These are phyloP conservation scores for Halcyon chelicuti DNA, from an alignment of 2,797 vertebrate species.

Conservation along the genomic window DNA sequence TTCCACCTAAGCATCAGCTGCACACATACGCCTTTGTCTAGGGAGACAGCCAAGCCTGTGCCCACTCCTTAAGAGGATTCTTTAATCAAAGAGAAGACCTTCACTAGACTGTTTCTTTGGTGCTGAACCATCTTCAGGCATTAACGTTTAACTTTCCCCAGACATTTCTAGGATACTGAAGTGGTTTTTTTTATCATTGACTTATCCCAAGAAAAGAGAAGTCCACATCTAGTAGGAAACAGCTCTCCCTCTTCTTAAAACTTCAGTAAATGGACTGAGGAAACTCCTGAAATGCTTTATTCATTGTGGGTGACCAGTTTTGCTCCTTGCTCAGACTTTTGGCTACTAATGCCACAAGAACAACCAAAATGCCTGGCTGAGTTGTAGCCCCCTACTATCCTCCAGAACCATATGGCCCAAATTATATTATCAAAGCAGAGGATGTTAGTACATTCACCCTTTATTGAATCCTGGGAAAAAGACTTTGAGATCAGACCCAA, in stretches of 20 bases:
- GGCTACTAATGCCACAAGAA: background rate
- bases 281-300: background rate
- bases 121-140: background rate
- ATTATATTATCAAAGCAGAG: slow-evolving; percentile 68
- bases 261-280: background rate
- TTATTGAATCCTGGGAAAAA: slow-evolving; percentile 71
- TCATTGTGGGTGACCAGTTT: background rate
- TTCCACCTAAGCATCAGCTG: background rate
- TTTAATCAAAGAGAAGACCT: background rate
- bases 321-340: background rate
- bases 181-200: background rate
- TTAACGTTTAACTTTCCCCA: background rate
- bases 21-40: background rate
- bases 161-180: background rate
- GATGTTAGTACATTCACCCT: slow-evolving; percentile 60
- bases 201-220: background rate
- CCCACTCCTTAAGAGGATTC: background rate
- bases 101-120: background rate
- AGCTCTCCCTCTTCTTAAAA: background rate
- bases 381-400: background rate
- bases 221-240: background rate
- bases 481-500: slow-evolving; percentile 60
- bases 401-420: slow-evolving; percentile 65
- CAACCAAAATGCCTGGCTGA: background rate
- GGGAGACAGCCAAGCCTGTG: background rate